Evolutionary conservation across 2,797 vertebrate species (phyloP).

Genomic region (Halcyon leucocephala): DNA sequence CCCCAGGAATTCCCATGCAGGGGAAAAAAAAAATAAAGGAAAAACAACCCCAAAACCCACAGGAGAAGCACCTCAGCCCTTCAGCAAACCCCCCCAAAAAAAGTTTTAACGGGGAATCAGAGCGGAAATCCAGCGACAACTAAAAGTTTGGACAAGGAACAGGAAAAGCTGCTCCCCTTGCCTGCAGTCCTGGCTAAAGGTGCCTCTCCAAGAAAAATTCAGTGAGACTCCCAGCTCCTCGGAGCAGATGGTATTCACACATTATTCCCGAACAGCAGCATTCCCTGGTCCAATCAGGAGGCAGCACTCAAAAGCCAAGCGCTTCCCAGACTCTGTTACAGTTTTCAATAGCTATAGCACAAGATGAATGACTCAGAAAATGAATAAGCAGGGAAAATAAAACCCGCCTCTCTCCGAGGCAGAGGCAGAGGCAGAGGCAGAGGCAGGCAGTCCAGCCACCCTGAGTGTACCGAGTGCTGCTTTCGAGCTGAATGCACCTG

Average conservation of each 20-base stretch:
- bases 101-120: slow-evolving; percentile 58
- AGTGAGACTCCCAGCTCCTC: slow-evolving; percentile 67
- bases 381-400: slow-evolving; percentile 70
- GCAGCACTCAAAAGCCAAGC: slow-evolving; percentile 79
- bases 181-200: slow-evolving; percentile 48
- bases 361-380: slow-evolving; percentile 78
- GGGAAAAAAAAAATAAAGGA: neutral
- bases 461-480: neutral
- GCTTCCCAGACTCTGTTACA: slow-evolving; percentile 80
- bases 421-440: slow-evolving; percentile 6
- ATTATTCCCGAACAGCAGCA: slow-evolving; percentile 76
- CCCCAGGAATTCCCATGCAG: slow-evolving; percentile 64
- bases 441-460: neutral
- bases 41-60: neutral
- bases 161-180: slow-evolving; percentile 22
- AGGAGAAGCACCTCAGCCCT: neutral
- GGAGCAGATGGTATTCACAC: slow-evolving; percentile 79
- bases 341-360: slow-evolving; percentile 70
- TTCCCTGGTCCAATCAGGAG: slow-evolving; percentile 64
- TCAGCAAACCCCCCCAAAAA: slow-evolving; percentile 34
- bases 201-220: slow-evolving; percentile 75
- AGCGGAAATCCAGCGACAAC: slow-evolving; percentile 9
- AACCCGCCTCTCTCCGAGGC: slow-evolving; percentile 17
- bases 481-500: slow-evolving; percentile 32
- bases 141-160: neutral